phyloP scores from a whole-genome alignment of 1,140 invertebrate species.

The Sinonovacula constricta region DNA sequence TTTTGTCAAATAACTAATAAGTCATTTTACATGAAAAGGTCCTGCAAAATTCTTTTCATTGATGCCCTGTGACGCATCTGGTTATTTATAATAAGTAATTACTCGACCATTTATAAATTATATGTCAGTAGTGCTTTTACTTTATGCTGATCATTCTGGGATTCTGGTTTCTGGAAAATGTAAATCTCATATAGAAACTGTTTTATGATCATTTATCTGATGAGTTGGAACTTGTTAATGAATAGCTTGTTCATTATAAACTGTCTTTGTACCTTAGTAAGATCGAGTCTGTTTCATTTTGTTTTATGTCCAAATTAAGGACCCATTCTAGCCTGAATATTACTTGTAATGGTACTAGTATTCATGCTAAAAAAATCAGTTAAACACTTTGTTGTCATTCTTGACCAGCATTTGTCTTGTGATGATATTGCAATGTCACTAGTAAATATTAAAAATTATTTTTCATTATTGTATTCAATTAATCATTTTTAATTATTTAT shows the following conservation, averaged over 20 bases:
- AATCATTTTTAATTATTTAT: too few relatives aligned
- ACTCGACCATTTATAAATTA: too few relatives aligned
- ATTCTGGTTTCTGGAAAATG: constrained; percentile 24
- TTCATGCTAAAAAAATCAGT: constrained; percentile 12
- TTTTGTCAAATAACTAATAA: too few relatives aligned
- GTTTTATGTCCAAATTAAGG: background rate
- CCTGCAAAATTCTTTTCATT: too few relatives aligned
- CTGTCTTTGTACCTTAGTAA: constrained; percentile 19
- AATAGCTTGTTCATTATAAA: constrained; percentile 24
- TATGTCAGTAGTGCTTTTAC: constrained; percentile 17
- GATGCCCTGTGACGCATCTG: too few relatives aligned
- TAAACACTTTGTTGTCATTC: constrained; percentile 10
- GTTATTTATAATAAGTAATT: too few relatives aligned
- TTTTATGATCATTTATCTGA: background rate
- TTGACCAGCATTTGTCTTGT: constrained; percentile 5
- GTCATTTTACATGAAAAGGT: too few relatives aligned
- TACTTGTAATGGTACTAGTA: background rate
- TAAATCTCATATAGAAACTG: constrained; percentile 15
- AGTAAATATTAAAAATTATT: too few relatives aligned
- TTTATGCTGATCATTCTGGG: constrained; percentile 32
- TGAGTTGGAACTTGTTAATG: constrained; percentile 16
- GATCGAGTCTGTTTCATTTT: constrained; percentile 18
- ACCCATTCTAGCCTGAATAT: background rate
- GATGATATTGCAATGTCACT: constrained; percentile 11
- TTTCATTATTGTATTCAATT: too few relatives aligned